Evolutionary conservation across 2,888 invertebrate species (phyloP), one percentile per base, ranked within the genome.

Genomic region (Hyposoter dolosus): DNA sequence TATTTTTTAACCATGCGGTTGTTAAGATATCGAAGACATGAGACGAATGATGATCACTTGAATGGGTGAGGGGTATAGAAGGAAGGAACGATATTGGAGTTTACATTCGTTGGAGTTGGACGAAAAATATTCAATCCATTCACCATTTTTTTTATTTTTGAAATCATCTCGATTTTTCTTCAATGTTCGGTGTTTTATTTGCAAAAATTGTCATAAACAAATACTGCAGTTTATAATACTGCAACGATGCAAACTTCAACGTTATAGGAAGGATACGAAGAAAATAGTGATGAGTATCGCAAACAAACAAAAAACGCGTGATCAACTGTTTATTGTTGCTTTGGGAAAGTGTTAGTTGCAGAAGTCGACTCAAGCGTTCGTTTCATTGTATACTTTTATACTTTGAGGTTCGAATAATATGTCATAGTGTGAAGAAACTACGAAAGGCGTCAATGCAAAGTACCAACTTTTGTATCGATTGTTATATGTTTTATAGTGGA

Each of bases 361-460:
- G 56, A 56, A 56, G 56, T 65, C 35, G 17, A 17, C 35, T 35
- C 35, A n/a, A 32, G 65, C 65, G 65, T 17, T 65, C 3, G 65
- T 35, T 35, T 65, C 32, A 56, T 56, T 65, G 35, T 1, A 3
- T 65, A 65, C 56, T 65, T 65, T 65, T 65, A 35, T 35, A 35
- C 65, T 40, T 66, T n/a, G 65, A 40, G 32, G 17, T 53, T 72
- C 35, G 53, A 56, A 32, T 45, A 47, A 10, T 9, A 10, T 71
- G 15, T 71, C 17, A 71, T n/a, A 53, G n/a, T n/a, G 50, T 35
- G 19, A 35, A n/a, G 17, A 35, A 50, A 32, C 72, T 72, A 72
- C 72, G 50, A 72, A 19, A 72, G 72, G 72, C 53, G 19, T 72
- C n/a, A 53, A 72, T 72, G 32, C 35, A 17, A 72, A n/a, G 28